Evolutionary conservation across 2,113 vertebrate species (phyloP).

Genomic region (Aptenodytes forsteri): DNA sequence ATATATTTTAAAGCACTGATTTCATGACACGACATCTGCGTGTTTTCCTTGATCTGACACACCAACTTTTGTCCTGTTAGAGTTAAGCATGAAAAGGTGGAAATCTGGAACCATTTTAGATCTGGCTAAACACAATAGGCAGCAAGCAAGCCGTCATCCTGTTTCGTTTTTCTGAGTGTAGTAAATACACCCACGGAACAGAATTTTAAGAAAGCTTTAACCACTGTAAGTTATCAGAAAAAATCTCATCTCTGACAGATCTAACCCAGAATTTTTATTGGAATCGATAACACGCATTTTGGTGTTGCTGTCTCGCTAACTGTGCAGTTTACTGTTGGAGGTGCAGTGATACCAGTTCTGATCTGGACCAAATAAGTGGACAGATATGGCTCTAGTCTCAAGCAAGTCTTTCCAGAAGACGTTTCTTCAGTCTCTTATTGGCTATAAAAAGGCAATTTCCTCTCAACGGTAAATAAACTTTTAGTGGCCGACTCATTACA

Average conservation of each 20-base stretch:
- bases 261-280: slow-evolving; percentile 1
- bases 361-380: slow-evolving; percentile 2
- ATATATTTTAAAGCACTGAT: slow-evolving; percentile 1
- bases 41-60: background rate
- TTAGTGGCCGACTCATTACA: background rate
- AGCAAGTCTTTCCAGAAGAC: slow-evolving; percentile 37
- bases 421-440: slow-evolving; percentile 1
- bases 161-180: background rate
- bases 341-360: background rate
- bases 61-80: background rate
- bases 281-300: background rate
- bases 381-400: slow-evolving; percentile 44
- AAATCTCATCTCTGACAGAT: slow-evolving; percentile 4
- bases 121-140: slow-evolving; percentile 17
- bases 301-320: background rate
- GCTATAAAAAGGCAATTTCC: slow-evolving; percentile 39
- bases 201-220: slow-evolving; percentile 21
- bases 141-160: slow-evolving; percentile 27
- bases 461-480: slow-evolving; percentile 12
- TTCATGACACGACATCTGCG: background rate
- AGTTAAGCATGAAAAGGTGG: background rate
- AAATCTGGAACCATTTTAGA: slow-evolving; percentile 52
- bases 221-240: slow-evolving; percentile 12
- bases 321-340: background rate
- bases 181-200: slow-evolving; percentile 12